phyloP scores from a whole-genome alignment of 2,888 invertebrate genomes.

The Cephus sareptanus region DNA sequence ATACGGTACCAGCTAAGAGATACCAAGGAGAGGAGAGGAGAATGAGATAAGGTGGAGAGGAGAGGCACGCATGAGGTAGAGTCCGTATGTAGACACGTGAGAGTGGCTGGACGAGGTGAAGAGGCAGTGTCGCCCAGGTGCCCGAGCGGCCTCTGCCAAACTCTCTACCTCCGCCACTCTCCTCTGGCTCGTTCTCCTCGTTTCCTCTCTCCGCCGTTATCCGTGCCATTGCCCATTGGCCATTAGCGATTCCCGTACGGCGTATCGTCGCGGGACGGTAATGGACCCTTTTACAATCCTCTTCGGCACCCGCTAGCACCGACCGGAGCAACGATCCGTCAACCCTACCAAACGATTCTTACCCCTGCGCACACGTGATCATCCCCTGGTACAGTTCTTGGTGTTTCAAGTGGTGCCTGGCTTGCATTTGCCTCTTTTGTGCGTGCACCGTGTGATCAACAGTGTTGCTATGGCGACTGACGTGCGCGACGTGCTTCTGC shows the following conservation, averaged over 20 bases:
- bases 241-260: slow-evolving; percentile 47
- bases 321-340: background rate
- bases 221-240: slow-evolving; percentile 37
- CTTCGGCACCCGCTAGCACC: background rate
- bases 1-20: background rate
- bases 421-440: background rate
- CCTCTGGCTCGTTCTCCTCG: slow-evolving; percentile 24
- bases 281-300: slow-evolving; percentile 1
- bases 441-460: background rate
- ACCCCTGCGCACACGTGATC: background rate
- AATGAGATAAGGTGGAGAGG: slow-evolving; percentile 14
- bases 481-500: background rate
- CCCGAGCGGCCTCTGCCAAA: slow-evolving; percentile 14
- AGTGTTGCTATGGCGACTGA: background rate
- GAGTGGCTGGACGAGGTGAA: slow-evolving; percentile 33
- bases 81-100: background rate
- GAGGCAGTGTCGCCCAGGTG: slow-evolving; percentile 55
- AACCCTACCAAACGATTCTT: background rate
- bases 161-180: slow-evolving; percentile 19
- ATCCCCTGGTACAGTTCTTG: background rate
- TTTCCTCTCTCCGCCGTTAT: slow-evolving; percentile 41
- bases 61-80: background rate
- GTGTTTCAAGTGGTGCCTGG: background rate
- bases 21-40: slow-evolving; percentile 26
- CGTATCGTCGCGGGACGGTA: slow-evolving; percentile 7